These are phyloP conservation scores for Chelonus insularis DNA, from an alignment of 1,140 invertebrate species.

Conservation along the genomic window DNA sequence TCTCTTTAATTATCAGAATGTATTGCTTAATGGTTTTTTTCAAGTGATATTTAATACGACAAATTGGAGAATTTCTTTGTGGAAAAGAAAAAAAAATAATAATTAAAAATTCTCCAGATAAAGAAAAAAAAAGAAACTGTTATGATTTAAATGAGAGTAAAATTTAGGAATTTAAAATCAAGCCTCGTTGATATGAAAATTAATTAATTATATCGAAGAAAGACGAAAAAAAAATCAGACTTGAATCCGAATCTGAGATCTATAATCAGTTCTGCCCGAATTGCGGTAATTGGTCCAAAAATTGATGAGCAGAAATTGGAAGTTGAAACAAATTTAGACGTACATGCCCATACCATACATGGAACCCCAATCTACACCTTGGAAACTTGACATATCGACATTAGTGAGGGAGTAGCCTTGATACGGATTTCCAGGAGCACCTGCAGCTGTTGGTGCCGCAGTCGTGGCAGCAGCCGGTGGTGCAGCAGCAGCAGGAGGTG, in stretches of 20 bases:
- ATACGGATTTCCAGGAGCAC: conserved; percentile 70
- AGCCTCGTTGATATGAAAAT: no score
- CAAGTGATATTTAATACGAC: no score
- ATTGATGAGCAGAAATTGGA: conserved; percentile 1
- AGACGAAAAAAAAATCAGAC: conserved; percentile 23
- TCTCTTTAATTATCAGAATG: no score
- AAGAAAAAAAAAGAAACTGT: not conserved
- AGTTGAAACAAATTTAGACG: conserved; percentile 62
- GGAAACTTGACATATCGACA: conserved; percentile 88
- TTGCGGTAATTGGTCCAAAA: not conserved
- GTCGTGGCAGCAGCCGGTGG: conserved; percentile 57
- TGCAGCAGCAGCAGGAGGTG: conserved; percentile 61
- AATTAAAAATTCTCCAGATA: not conserved
- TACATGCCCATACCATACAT: conserved; percentile 92
- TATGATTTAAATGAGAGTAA: no score
- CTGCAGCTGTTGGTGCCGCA: conserved; percentile 52
- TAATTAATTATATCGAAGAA: not conserved
- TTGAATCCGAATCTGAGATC: conserved; percentile 10
- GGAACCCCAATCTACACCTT: conserved; percentile 85
- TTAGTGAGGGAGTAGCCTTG: conserved; percentile 83
- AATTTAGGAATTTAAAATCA: no score
- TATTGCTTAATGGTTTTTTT: no score
- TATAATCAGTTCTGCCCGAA: not conserved
- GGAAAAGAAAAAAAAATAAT: not conserved
- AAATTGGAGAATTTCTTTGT: no score